A percentile compares a stretch with the other conserved stretches of the same genome.
These are phyloP conservation scores for Sciurus niger DNA, from an alignment of 2,113 vertebrate species.

Conservation along the genomic window DNA sequence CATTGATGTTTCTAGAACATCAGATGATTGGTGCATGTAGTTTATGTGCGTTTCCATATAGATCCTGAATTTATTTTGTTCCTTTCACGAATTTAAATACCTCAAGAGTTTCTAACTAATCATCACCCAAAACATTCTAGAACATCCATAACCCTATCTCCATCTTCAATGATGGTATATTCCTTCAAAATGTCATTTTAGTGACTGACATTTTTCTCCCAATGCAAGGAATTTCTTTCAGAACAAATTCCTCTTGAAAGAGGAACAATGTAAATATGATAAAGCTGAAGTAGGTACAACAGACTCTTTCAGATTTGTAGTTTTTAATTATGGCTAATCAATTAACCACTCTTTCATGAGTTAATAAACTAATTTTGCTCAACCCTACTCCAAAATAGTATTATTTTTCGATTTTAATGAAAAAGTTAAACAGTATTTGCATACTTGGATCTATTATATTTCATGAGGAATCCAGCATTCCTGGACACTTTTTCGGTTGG, in stretches of 20 bases:
- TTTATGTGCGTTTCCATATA: neutral
- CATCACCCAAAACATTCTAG: neutral
- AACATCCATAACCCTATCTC: neutral
- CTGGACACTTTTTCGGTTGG: neutral
- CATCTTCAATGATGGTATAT: neutral
- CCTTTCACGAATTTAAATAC: slow-evolving; percentile 1
- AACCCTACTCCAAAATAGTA: neutral
- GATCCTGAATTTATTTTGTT: neutral
- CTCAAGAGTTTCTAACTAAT: neutral
- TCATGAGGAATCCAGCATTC: neutral
- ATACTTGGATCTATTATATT: neutral
- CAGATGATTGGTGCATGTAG: neutral
- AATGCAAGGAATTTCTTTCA: neutral
- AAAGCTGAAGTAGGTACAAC: neutral
- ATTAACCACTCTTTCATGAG: neutral
- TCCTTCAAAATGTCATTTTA: neutral
- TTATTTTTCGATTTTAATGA: neutral
- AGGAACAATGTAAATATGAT: neutral
- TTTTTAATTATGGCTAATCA: neutral
- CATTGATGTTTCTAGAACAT: neutral
- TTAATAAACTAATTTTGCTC: neutral
- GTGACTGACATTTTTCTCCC: neutral
- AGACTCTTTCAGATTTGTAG: neutral
- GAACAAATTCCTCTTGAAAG: neutral
- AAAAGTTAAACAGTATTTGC: neutral